These are phyloP conservation scores for Hyperoplus immaculatus DNA, from an alignment of 2,797 vertebrate species.

Conservation along the genomic window DNA sequence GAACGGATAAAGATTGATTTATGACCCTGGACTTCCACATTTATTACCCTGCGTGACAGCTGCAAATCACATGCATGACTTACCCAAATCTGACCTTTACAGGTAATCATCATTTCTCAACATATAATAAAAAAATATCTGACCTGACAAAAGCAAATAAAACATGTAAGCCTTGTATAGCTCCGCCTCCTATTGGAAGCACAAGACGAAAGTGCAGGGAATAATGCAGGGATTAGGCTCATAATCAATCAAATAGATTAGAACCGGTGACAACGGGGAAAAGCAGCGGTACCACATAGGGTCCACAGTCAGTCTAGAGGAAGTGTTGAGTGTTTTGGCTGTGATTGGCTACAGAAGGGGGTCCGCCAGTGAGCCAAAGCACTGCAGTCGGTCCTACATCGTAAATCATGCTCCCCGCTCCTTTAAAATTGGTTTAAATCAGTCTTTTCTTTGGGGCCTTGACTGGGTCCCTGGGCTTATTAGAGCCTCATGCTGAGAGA, in stretches of 20 bases:
- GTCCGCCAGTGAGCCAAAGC: constrained; percentile 71
- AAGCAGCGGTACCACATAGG: constrained; percentile 67
- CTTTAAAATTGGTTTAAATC: constrained; percentile 83
- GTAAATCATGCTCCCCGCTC: constrained; percentile 82
- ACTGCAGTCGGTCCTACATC: constrained; percentile 73
- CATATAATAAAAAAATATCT: constrained; percentile 24
- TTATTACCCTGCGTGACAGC: constrained; percentile 54
- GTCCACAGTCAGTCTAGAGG: constrained; percentile 67
- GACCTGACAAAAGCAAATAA: constrained; percentile 6
- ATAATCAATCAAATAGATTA: constrained; percentile 84
- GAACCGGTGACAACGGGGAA: constrained; percentile 71
- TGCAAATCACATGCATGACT: constrained; percentile 61
- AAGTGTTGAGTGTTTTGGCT: constrained; percentile 80
- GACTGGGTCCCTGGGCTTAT: constrained; percentile 83
- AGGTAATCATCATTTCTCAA: constrained; percentile 47
- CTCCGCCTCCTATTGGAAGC: constrained; percentile 26
- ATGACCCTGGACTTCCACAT: constrained; percentile 44
- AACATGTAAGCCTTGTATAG: constrained; percentile 42
- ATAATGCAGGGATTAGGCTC: constrained; percentile 73
- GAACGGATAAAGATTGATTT: constrained; percentile 55
- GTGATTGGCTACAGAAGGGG: constrained; percentile 80
- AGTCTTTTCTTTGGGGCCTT: constrained; percentile 78
- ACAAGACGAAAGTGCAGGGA: constrained; percentile 49
- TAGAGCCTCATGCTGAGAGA: constrained; percentile 78
- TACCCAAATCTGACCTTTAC: constrained; percentile 57